Base-by-base conservation (phyloP, 2,113 vertebrate genomes). In the Lipotes vexillifer region DNA sequence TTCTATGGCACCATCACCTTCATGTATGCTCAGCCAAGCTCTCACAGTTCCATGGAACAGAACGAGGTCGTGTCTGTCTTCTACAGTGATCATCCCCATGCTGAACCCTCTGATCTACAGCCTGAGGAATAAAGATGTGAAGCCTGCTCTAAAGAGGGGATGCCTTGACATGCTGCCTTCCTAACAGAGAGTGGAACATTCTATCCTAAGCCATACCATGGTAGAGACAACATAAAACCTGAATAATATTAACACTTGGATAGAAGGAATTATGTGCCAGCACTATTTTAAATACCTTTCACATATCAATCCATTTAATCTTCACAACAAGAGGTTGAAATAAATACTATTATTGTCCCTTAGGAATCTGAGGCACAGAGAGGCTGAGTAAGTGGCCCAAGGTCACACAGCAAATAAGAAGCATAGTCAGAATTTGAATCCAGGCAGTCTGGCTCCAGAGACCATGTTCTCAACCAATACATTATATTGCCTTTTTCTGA, bases 71-170 rank as follows among this genome's bases (percentile, higher is more conserved):
- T 92, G 31, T 97, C 97, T 78, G 87, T 90, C 41, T 83, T 95
- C 92, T 95, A 81, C 83, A 3, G 57, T 86, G 41, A 15, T 72
- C 55, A 94, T 77, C 38, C 93, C 92, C 8, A 87, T 88, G 82
- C 72, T 96, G 83, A 97, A 77, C 57, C 92, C 95, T 33, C 90
- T 82, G 14, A 65, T 82, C 87, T 96, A 96, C 14, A 98, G 95
- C 59, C 78, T 97, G n/a, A 94, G 96, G 87, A 97, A 96, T 66
- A 94, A 88, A n/a, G 93, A 93, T 4, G 92, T 88, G 61, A 97
- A 96, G 85, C 3, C 55, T 33, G 74, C 95, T 11, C 68, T 97
- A 17, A 82, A 68, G n/a, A 97, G 81, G 59, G 63, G 69, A n/a
- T 21, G 21, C 25, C 12, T 61, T 52, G 27, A 63, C 69, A 72